A percentile compares a stretch with the other conserved stretches of the same genome.
phyloP scores from a whole-genome alignment of 2,888 invertebrate genomes.

The Liopterus haemorrhoidalis region DNA sequence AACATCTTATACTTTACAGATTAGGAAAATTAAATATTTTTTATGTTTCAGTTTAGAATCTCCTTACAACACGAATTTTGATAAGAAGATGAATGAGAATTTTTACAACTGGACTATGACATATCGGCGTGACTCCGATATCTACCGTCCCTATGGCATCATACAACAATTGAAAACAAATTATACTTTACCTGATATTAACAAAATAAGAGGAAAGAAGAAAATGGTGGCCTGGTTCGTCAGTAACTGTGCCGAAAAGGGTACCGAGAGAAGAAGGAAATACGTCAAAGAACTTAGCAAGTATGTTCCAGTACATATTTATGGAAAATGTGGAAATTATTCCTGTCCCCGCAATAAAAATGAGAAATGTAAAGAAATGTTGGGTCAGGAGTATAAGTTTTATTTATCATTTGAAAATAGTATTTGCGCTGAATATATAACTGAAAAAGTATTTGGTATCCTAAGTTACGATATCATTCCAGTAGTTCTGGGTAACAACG shows the following conservation, averaged over 20 bases:
- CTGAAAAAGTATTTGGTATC: constrained; percentile 55
- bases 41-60: constrained; percentile 16
- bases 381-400: constrained; percentile 59
- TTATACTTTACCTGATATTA: constrained; percentile 28
- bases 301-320: constrained; percentile 57
- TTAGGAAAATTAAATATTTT: too few species aligned
- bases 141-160: constrained; percentile 43
- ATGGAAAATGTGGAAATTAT: constrained; percentile 53
- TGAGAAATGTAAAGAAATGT: constrained; percentile 43
- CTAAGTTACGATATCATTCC: constrained; percentile 57
- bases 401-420: constrained; percentile 69
- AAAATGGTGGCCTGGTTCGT: constrained; percentile 55
- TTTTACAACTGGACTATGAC: constrained; percentile 57
- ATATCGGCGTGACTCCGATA: constrained; percentile 47
- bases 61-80: constrained; percentile 7
- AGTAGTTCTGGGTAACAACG: constrained; percentile 59
- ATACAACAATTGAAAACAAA: constrained; percentile 26
- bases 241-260: constrained; percentile 10
- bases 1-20: too few species aligned
- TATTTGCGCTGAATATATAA: constrained; percentile 58
- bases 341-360: constrained; percentile 37
- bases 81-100: background rate
- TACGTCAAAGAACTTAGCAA: constrained; percentile 49
- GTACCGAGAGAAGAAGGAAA: constrained; percentile 45
- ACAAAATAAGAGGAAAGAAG: constrained; percentile 38